Evolutionary conservation across 2,888 invertebrate species (phyloP).

Genomic region (Mythimna loreyi): DNA sequence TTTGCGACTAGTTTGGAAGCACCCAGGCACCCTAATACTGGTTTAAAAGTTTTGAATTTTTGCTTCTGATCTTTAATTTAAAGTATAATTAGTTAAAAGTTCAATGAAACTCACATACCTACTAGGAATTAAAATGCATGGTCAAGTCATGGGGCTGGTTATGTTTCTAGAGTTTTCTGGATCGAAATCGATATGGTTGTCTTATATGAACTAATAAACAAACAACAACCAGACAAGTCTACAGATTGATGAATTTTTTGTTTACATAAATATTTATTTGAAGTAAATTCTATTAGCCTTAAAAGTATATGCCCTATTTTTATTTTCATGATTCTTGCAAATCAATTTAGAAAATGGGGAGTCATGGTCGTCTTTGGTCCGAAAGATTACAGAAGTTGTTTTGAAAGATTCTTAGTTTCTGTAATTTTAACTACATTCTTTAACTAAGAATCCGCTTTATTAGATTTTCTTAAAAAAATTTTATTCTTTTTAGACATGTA

Average conservation of each 20-base stretch:
- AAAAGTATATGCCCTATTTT: no score
- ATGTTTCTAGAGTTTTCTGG: not conserved
- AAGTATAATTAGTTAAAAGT: not conserved
- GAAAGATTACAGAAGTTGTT: no score
- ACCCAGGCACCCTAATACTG: no score
- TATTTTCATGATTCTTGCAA: no score
- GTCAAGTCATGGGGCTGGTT: not conserved
- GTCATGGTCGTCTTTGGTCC: no score
- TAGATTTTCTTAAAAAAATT: not conserved
- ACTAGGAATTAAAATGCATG: not conserved
- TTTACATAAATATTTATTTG: not conserved
- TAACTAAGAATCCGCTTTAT: not conserved
- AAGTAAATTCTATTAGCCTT: no score
- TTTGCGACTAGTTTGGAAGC: no score
- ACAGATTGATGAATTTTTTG: not conserved
- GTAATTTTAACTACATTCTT: not conserved
- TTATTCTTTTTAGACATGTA: conserved; percentile 94
- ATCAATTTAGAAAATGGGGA: no score
- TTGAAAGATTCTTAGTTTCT: no score
- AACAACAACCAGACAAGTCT: not conserved
- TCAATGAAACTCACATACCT: not conserved
- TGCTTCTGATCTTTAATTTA: no score
- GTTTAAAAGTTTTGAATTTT: not conserved
- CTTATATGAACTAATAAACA: no score
- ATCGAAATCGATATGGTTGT: not conserved